phyloP scores from a whole-genome alignment of 2,113 vertebrate species.

The Pelusios castaneus region DNA sequence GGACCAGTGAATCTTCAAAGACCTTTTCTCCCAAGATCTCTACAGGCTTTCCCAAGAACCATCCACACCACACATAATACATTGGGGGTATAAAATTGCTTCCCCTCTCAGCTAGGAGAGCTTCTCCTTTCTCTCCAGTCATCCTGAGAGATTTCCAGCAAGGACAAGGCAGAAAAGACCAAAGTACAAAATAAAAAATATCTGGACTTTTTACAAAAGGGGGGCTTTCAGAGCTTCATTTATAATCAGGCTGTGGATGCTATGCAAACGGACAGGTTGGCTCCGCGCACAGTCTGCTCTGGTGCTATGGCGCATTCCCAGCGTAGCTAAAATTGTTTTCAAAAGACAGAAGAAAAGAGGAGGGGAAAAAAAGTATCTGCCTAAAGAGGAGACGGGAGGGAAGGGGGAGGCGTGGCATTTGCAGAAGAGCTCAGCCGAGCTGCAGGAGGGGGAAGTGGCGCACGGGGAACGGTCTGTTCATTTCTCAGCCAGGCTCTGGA shows the following conservation, averaged over 20 bases:
- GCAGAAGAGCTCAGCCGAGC: background rate
- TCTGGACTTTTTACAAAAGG: background rate
- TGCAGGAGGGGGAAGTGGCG: background rate
- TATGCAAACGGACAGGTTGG: background rate
- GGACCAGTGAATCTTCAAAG: background rate
- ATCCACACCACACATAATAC: background rate
- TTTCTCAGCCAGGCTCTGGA: background rate
- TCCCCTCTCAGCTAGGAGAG: background rate
- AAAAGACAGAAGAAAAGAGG: background rate
- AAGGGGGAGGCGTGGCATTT: background rate
- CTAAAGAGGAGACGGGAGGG: background rate
- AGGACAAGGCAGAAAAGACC: background rate
- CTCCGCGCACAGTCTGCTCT: background rate
- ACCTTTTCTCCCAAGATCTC: background rate
- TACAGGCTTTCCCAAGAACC: background rate
- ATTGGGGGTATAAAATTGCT: background rate
- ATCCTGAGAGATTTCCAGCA: background rate
- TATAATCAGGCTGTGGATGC: background rate
- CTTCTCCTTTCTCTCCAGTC: background rate
- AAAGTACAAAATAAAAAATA: background rate
- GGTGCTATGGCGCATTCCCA: background rate
- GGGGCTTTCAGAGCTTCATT: background rate
- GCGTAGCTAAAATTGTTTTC: background rate
- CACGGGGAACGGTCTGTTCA: fast-evolving
- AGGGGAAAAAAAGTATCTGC: background rate